Conservation (phyloP, 1,140 invertebrate species). For the Nasonia longicornis region DNA sequence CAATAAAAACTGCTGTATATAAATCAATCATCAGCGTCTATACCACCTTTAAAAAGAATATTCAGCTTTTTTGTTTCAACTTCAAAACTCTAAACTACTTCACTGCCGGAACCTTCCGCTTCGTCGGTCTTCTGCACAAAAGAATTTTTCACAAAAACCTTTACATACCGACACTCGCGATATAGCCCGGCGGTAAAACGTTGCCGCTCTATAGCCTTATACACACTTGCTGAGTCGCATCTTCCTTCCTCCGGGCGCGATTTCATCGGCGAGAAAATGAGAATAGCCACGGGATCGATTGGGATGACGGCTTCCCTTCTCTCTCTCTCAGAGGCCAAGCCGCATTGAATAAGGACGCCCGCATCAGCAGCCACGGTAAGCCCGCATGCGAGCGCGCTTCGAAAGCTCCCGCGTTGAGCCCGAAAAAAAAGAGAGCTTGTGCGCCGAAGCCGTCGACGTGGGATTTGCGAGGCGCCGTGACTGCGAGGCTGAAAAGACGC, state of each 20-base stretch:
- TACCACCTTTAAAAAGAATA: too few relatives aligned
- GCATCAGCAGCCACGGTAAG: background rate
- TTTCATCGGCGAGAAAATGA: background rate
- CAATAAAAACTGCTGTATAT: too few relatives aligned
- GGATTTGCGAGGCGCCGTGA: slow-evolving; percentile 8
- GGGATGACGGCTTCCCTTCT: background rate
- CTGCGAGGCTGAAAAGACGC: slow-evolving; percentile 6
- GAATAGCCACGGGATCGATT: slow-evolving; percentile 27
- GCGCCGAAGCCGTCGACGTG: background rate
- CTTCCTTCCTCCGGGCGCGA: background rate
- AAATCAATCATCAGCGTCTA: too few relatives aligned
- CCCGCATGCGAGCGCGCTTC: background rate
- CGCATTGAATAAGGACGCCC: slow-evolving; percentile 17
- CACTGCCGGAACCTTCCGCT: too few relatives aligned
- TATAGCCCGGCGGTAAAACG: too few relatives aligned
- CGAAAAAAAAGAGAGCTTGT: background rate
- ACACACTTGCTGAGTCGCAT: too few relatives aligned
- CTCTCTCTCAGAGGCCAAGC: background rate
- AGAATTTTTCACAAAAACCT: too few relatives aligned
- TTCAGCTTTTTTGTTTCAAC: too few relatives aligned
- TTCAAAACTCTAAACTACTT: too few relatives aligned
- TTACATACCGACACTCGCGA: too few relatives aligned
- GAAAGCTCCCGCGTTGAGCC: background rate
- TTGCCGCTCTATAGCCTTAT: too few relatives aligned
- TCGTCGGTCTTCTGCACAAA: too few relatives aligned